Evolutionary conservation across 2,797 vertebrate genomes (phyloP), one percentile per base, ranked within the genome.

Genomic region (Poeciliopsis infans): DNA sequence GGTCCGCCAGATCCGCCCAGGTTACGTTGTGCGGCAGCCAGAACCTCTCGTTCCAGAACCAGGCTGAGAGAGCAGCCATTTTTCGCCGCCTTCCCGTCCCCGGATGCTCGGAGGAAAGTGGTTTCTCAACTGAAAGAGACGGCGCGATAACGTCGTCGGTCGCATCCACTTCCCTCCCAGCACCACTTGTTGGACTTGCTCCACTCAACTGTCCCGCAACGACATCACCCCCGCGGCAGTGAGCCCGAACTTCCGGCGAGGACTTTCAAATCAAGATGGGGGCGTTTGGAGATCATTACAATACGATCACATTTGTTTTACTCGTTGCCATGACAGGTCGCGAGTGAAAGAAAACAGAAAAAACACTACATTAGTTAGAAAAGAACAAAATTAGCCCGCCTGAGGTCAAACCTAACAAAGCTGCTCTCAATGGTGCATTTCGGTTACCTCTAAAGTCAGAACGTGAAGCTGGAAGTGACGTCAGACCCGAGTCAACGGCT

Each of bases 21-120:
- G 97, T 99, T 81, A 99, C 97, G 92, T 99, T 99, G 89, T 96
- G 96, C 0, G 98, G 98, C 82, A 99, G 95, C 98, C 98, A 99
- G 86, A 99, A 99, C 83, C 97, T 95, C 84, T 99, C 98, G 90
- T 95, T 97, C 98, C 98, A 99, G 79, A 99, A 96, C 97, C 97
- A 98, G 96, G 96, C 96, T 96, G 97, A 97, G 57, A 98, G 86
- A 87, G 94, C 94, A 92, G 96, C 95, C 96, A 96, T 96, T 85
- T 89, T 91, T 72, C 3, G 23, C 45, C 4, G 79, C 28, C 84
- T n/a, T 18, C 69, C 70, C 25, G 79, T 57, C 79, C 79, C 79
- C 59, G 72, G 70, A 5, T 18, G 43, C 16, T 7, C 12, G 0
- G 25, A 45, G 33, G 3, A 71, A 64, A 53, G 0, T 0, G 0